These are phyloP conservation scores for Eustalomyia histrio DNA, from an alignment of 2,888 invertebrate genomes.

Conservation along the genomic window DNA sequence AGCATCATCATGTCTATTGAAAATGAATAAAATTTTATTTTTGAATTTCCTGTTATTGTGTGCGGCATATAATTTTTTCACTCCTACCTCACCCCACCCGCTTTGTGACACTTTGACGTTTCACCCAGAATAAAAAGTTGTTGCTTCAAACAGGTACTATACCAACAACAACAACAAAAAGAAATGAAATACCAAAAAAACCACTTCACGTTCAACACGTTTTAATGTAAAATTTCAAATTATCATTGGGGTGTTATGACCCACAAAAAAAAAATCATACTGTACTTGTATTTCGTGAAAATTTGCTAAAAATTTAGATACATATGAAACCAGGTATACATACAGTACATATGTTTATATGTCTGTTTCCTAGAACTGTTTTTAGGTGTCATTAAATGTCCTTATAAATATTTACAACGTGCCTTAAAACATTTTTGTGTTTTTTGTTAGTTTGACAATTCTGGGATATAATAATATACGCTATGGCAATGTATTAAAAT, in stretches of 20 bases:
- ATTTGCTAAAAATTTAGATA: not conserved
- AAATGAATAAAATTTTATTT: slow-evolving; percentile 2
- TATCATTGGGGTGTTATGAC: slow-evolving; percentile 35
- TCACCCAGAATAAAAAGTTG: slow-evolving; percentile 13
- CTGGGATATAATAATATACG: too few species aligned
- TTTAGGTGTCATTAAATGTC: slow-evolving; percentile 40
- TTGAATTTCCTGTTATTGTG: not conserved
- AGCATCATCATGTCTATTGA: not conserved
- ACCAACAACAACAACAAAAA: not conserved
- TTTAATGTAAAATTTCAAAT: slow-evolving; percentile 52
- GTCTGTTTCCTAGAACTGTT: slow-evolving; percentile 6
- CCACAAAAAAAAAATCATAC: not conserved
- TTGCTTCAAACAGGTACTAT: slow-evolving; percentile 16
- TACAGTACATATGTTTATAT: not conserved
- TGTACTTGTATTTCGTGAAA: slow-evolving; percentile 3
- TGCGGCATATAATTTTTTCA: not conserved
- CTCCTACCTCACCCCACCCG: not conserved
- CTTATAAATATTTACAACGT: slow-evolving; percentile 42
- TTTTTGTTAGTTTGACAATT: too few species aligned
- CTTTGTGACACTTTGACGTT: slow-evolving; percentile 19
- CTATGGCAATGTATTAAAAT: too few species aligned
- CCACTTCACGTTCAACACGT: slow-evolving; percentile 53
- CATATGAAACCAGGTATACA: not conserved
- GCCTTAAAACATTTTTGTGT: not conserved
- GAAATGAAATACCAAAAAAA: slow-evolving; percentile 7